Conservation (phyloP, 64 coral and sea anemone species). For the Stylophora pistillata region DNA sequence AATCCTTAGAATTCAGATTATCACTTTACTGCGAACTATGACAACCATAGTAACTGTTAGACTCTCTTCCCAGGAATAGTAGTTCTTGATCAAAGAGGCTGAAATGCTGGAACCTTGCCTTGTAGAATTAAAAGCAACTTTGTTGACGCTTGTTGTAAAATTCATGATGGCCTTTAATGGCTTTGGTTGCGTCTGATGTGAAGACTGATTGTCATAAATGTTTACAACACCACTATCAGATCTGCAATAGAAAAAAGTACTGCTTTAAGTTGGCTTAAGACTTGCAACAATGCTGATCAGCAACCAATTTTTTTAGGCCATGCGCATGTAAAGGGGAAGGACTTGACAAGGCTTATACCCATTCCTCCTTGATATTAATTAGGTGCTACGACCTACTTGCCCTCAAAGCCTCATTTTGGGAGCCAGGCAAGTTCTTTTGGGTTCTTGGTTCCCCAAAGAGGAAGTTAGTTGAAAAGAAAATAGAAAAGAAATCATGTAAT, state of each 20-base stretch:
- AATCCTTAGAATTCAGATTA: too few species aligned
- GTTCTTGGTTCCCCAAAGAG: too few species aligned
- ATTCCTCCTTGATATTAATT: too few species aligned
- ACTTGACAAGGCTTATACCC: too few species aligned
- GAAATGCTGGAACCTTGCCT: slow-evolving; percentile 36
- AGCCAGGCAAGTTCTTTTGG: too few species aligned
- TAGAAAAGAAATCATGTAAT: not conserved
- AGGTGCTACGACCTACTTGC: too few species aligned
- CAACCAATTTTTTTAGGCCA: not conserved
- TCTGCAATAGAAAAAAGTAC: slow-evolving; percentile 28
- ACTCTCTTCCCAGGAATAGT: too few species aligned
- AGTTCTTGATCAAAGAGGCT: too few species aligned
- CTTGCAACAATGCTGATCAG: not conserved
- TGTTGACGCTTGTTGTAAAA: slow-evolving; percentile 76
- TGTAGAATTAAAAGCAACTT: slow-evolving; percentile 76
- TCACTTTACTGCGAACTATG: too few species aligned
- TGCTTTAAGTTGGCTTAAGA: not conserved
- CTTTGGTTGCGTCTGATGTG: slow-evolving; percentile 74
- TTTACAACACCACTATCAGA: slow-evolving; percentile 97
- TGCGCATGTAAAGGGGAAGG: too few species aligned
- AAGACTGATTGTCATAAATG: slow-evolving; percentile 83
- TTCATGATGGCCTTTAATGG: slow-evolving; percentile 94
- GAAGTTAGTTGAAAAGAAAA: not conserved
- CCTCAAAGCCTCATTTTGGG: too few species aligned
- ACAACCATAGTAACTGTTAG: too few species aligned